These are phyloP conservation scores for Stichodactyla helianthus DNA, from an alignment of 64 coral and sea anemone species.

Conservation along the genomic window DNA sequence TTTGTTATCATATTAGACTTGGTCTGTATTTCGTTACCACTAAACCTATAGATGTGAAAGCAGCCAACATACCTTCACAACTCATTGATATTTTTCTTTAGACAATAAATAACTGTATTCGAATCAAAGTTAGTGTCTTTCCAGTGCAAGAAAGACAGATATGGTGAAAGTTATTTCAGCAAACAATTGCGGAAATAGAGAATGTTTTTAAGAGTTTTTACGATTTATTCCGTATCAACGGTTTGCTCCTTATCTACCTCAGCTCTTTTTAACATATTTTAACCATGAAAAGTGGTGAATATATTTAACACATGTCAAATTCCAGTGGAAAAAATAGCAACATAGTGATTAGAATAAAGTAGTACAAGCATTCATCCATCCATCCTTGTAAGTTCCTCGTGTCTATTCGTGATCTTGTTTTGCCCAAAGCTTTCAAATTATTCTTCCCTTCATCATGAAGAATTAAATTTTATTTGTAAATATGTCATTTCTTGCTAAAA, in stretches of 20 bases:
- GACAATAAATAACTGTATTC: background rate
- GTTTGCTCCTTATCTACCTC: background rate
- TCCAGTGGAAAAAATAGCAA: background rate
- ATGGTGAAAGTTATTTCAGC: background rate
- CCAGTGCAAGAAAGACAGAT: background rate
- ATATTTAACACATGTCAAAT: background rate
- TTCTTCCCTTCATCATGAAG: too few species aligned
- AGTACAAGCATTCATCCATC: too few species aligned
- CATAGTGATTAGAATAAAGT: too few species aligned
- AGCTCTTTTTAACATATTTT: background rate
- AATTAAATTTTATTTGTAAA: too few species aligned
- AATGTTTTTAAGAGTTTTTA: background rate
- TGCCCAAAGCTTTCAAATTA: too few species aligned
- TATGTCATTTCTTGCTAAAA: too few species aligned
- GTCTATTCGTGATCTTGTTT: too few species aligned
- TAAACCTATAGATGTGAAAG: background rate
- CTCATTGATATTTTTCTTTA: background rate
- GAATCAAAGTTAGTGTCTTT: background rate
- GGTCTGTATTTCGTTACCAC: background rate
- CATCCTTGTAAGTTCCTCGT: too few species aligned
- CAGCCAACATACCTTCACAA: background rate
- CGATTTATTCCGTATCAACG: background rate
- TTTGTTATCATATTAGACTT: background rate
- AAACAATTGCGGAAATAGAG: background rate
- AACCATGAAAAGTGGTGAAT: background rate